Evolutionary conservation across 1,140 invertebrate species (phyloP), one percentile per base, ranked within the genome.

Genomic region (Camponotus floridanus): DNA sequence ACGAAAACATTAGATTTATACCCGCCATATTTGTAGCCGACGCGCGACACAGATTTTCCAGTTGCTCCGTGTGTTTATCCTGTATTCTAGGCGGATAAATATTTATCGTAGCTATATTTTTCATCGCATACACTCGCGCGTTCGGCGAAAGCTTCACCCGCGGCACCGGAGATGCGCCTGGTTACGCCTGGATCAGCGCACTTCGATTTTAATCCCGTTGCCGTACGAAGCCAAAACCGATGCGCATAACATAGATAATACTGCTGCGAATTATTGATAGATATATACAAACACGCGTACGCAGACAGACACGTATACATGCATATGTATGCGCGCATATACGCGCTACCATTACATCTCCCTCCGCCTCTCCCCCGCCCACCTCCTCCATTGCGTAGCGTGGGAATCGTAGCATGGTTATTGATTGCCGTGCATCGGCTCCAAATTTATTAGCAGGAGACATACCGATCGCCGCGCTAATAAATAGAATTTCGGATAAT

Each of bases 21-120:
- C 36, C 26, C 68, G 8, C 6, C 2, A 39, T 73, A 74, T 83
- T 83, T 83, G 74, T 73, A 59, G 36, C 64, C 33, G 15, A 51
- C 33, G 8, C 26, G 31, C 68, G 79, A 74, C 68, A 62, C 57
- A 61, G 79, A 83, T 83, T 83, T 83, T 74, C 26, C 68, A 57
- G 64, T 45, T 73, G n/a, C 68, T 48, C 55, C 31, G 42, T 70
- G 55, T 83, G 68, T 83, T 83, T 83, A 61, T 73, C 31, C 68
- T 83, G 79, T 73, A 61, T 83, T 83, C 79, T 74, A 83, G 79
- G 79, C 67, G 67, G 39, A 83, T 73, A 83, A 83, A 83, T 83
- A 83, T 83, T 83, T 83, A 83, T 83, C 26, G 79, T 83, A 83
- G 26, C 79, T 83, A 79, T 51, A 68, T 73, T 83, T 73, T 83